Evolutionary conservation across 2,113 vertebrate genomes (phyloP).

Genomic region (Saimiri boliviensis): DNA sequence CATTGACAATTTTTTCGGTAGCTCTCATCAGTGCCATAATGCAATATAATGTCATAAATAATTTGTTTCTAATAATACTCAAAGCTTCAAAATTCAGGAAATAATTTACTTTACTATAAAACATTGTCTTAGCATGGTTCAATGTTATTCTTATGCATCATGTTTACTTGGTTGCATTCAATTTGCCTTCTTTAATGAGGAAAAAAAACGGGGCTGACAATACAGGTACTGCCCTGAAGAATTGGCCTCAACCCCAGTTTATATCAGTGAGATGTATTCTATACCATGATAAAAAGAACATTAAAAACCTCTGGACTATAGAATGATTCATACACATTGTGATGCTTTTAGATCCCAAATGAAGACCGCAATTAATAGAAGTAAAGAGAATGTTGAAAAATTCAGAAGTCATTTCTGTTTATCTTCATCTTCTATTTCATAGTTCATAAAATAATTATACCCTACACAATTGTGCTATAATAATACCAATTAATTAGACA

Average conservation of each 20-base stretch:
- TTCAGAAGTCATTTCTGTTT: background rate
- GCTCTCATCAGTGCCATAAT: background rate
- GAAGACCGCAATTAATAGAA: background rate
- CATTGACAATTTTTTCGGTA: background rate
- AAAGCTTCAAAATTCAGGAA: background rate
- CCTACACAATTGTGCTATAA: background rate
- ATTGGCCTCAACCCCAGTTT: background rate
- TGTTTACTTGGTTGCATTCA: background rate
- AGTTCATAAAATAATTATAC: background rate
- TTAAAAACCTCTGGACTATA: background rate
- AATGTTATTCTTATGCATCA: background rate
- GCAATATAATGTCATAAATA: background rate
- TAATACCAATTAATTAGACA: background rate
- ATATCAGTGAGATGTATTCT: background rate
- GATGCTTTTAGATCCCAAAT: background rate
- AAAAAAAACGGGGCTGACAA: background rate
- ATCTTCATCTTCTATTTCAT: background rate
- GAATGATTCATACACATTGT: background rate
- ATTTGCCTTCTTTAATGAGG: background rate
- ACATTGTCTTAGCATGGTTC: background rate
- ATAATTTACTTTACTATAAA: slow-evolving; percentile 20
- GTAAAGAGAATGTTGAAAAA: background rate
- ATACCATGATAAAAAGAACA: background rate
- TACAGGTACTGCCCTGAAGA: background rate
- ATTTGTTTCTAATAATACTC: background rate